A percentile compares a stretch with the other conserved stretches of the same genome.
Conservation (phyloP, 2,888 invertebrate genomes). For the Alcis repandata region DNA sequence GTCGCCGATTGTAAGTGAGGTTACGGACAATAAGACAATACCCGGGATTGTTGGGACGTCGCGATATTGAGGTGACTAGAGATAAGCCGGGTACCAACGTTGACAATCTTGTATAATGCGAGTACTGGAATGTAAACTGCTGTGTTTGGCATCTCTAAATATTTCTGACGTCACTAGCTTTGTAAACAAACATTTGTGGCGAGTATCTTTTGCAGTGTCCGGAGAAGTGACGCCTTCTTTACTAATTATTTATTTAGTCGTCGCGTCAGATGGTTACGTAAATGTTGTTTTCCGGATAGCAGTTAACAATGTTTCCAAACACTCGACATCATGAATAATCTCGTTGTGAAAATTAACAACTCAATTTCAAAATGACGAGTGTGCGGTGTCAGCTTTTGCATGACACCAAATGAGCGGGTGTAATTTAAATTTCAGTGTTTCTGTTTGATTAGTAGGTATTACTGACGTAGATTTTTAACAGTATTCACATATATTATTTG, state of each 20-base stretch:
- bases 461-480: too few relatives aligned
- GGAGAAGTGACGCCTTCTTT: background rate
- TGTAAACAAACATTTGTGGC: background rate
- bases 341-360: too few relatives aligned
- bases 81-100: constrained; percentile 16
- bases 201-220: background rate
- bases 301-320: background rate
- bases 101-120: constrained; percentile 23
- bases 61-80: constrained; percentile 24
- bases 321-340: too few relatives aligned
- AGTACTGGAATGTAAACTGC: background rate
- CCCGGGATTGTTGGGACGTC: constrained; percentile 21
- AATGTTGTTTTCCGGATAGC: too few relatives aligned
- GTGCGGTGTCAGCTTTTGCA: too few relatives aligned
- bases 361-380: too few relatives aligned
- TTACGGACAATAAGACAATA: constrained; percentile 35
- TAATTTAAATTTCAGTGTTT: too few relatives aligned
- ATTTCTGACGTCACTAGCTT: background rate
- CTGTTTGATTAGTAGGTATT: too few relatives aligned
- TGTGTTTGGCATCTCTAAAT: constrained; percentile 3
- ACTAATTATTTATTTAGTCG: background rate
- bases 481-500: too few relatives aligned
- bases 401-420: too few relatives aligned
- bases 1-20: background rate
- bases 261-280: too few relatives aligned